Evolutionary conservation across 2,797 vertebrate species (phyloP), one percentile per base, ranked within the genome.

Genomic region (Phrynocephalus vlangalii): DNA sequence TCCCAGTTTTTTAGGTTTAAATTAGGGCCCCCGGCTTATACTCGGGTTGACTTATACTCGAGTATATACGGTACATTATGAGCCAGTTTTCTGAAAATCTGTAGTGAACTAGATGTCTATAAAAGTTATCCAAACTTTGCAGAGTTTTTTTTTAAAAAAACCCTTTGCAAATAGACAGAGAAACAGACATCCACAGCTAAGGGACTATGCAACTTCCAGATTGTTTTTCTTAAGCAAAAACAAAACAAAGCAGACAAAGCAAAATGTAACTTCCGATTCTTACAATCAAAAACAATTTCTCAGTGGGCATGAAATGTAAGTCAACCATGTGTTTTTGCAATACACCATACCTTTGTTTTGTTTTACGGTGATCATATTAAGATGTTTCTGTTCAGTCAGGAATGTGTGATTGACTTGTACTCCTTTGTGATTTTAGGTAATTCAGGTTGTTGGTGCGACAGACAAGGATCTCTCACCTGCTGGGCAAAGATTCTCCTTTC

Each of bases 401-500:
- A 30, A 90, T 90, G 30, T 90, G 38, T 92, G 78, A 85, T 92
- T 44, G 84, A 72, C 70, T 92, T 92, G 95, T 87, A 92, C 94
- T 82, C 95, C 60, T n/a, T 92, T 91, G 83, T 95, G 85, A n/a
- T 92, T 94, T 90, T 96, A 99, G 99, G 98, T 99, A 88, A 98
- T 99, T 96, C 98, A 99, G 94, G 95, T 91, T 73, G 97, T 99
- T 91, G 96, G 97, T 72, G 99, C 98, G 24, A 97, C 96, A 90
- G 99, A 99, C 93, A 96, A 97, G 93, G 99, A 99, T 92, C 95
- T 99, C 66, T 97, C 98, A 2, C 96, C 96, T n/a, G 95, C 97
- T 77, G 98, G 98, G 70, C 99, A 99, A 88, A 97, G 96, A 67
- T 99, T 99, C 94, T 98, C 98, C 91, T 99, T 99, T 96, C 98